Evolutionary conservation across 2,888 invertebrate species (phyloP).

Genomic region (Cataglyphis albicans): DNA sequence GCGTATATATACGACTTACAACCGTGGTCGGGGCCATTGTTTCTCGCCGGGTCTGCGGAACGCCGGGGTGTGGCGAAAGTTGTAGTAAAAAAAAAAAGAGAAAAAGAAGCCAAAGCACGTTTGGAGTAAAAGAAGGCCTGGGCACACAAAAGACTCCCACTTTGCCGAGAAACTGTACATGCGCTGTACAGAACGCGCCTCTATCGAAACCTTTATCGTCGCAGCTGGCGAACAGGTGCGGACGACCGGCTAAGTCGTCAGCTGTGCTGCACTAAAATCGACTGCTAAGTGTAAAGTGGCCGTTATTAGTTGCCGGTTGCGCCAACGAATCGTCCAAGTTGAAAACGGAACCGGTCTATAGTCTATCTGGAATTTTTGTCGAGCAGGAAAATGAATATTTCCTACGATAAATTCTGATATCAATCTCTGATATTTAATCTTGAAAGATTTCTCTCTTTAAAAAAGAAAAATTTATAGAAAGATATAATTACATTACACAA

Average conservation of each 20-base stretch:
- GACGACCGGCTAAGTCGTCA: constrained; percentile 77
- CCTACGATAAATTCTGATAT: not conserved
- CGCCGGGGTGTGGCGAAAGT: constrained; percentile 72
- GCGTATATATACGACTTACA: constrained; percentile 24
- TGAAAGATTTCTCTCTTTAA: not conserved
- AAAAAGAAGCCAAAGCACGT: constrained; percentile 58
- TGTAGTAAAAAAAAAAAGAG: constrained; percentile 47
- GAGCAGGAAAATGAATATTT: constrained; percentile 6
- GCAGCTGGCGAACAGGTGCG: constrained; percentile 85
- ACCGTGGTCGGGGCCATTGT: constrained; percentile 63
- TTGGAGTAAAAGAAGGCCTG: constrained; percentile 12
- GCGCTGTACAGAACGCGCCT: constrained; percentile 26
- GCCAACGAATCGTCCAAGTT: constrained; percentile 43
- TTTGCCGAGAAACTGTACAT: constrained; percentile 37
- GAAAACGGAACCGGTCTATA: constrained; percentile 48
- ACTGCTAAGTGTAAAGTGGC: constrained; percentile 63
- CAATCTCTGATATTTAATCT: not conserved
- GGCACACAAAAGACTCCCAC: constrained; percentile 43
- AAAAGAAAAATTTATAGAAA: not conserved
- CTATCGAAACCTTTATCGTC: constrained; percentile 78
- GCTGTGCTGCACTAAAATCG: constrained; percentile 79
- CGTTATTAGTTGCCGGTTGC: constrained; percentile 63
- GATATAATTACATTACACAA: not conserved
- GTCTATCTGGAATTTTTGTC: constrained; percentile 54
- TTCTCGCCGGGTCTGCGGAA: constrained; percentile 45